Evolutionary conservation across 2,888 invertebrate genomes (phyloP).

Genomic region (Phengaris alcon): DNA sequence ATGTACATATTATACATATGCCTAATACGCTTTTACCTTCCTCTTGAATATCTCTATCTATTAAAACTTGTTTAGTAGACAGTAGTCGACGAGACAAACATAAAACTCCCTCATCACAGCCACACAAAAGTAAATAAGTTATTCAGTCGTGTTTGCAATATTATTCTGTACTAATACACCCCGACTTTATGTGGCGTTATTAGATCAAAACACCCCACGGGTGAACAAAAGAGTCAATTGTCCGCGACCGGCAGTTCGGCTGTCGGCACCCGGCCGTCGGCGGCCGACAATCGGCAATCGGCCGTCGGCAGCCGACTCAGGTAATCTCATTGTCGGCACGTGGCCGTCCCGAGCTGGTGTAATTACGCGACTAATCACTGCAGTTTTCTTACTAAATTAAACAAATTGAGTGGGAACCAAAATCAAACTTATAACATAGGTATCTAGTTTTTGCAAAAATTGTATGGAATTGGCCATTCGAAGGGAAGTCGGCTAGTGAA

Average conservation of each 20-base stretch:
- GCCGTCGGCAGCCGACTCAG: slow-evolving; percentile 3
- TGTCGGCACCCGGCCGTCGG: background rate
- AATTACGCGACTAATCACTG: background rate
- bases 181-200: background rate
- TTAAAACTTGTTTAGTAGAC: no score
- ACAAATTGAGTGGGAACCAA: background rate
- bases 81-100: no score
- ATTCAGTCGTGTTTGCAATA: background rate
- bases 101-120: no score
- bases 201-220: slow-evolving; percentile 2
- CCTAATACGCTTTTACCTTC: no score
- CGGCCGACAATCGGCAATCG: background rate
- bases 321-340: slow-evolving; percentile 5
- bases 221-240: background rate
- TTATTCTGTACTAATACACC: background rate
- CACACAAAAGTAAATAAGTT: background rate
- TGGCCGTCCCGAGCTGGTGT: background rate
- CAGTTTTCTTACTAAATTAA: background rate
- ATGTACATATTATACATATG: no score
- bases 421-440: background rate
- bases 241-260: background rate
- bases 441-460: background rate
- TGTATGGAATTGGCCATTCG: background rate
- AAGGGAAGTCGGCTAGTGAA: no score
- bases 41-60: no score